Evolutionary conservation across 1,140 invertebrate species (phyloP), one percentile per base, ranked within the genome.

Genomic region (Eriosoma lanigerum): DNA sequence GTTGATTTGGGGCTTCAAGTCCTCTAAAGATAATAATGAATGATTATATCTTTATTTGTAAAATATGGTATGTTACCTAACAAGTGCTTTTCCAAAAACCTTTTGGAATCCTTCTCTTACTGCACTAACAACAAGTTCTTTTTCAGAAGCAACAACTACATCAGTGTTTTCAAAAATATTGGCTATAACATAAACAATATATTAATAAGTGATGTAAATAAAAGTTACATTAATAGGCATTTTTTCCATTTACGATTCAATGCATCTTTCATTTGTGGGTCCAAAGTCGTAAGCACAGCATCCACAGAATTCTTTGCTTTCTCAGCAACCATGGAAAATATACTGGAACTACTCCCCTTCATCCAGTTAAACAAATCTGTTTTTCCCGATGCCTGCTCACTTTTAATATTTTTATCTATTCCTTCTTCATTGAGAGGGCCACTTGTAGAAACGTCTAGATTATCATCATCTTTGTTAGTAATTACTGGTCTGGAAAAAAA

Each of bases 251-350:
- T 89, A 95, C 93, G 90, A 82, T 95, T 90, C 85, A 93, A 92
- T 26, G 75, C 17, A 87, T 95, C 92, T 85, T 91, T 93, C 94
- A 96, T 95, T 85, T 95, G 93, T 24, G 94, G 94, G 86, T 96
- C 94, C 13, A 96, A 86, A 21, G 93, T 95, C 21, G 93, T 95
- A 50, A 96, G 94, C 88, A 96, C 92, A 0, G 91, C 91, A 84
- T 94, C 93, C 0, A 95, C 91, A 13, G 93, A 94, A 84, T 87
- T 93, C 86, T 93, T 94, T 0, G 93, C 93, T 84, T 93, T 94
- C 84, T 95, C 93, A 8, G 91, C 90, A 70, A 93, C 89, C 87
- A 89, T 92, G 19, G 85, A 85, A 6, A 89, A 82, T 24, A 82
- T 70, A 78, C 50, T 80, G 64, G 89, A 86, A 46, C 88, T 86